These are phyloP conservation scores for Coregonus suidteri DNA, from an alignment of 2,797 vertebrate species.

Conservation along the genomic window DNA sequence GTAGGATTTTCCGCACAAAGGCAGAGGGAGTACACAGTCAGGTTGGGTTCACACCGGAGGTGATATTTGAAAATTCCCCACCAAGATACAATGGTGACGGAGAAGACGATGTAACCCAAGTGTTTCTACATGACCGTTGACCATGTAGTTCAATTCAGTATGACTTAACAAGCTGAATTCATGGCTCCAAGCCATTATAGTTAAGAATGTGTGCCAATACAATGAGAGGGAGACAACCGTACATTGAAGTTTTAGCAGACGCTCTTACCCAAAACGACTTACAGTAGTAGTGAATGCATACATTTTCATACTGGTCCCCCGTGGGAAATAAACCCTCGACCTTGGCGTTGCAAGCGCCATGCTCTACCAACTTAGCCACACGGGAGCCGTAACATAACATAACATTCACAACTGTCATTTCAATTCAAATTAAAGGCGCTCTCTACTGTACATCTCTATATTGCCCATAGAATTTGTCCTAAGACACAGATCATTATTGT, in stretches of 20 bases:
- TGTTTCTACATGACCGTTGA: constrained; percentile 4
- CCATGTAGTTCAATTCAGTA: constrained; percentile 38
- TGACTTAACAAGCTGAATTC: constrained; percentile 47
- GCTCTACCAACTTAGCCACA: too few species aligned
- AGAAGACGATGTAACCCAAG: constrained; percentile 35
- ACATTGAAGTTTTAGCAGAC: not conserved
- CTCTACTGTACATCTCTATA: constrained; percentile 1
- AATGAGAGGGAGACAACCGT: constrained; percentile 12
- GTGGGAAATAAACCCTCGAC: too few species aligned
- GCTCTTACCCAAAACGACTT: too few species aligned
- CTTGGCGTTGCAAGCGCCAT: too few species aligned
- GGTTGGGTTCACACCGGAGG: not conserved
- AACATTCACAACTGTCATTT: not conserved
- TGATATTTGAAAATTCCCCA: not conserved
- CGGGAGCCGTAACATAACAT: too few species aligned
- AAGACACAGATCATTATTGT: constrained; percentile 46
- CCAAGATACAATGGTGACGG: constrained; percentile 25
- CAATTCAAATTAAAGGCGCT: not conserved
- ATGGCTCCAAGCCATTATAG: constrained; percentile 39
- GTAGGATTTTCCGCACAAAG: not conserved
- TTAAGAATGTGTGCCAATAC: constrained; percentile 37
- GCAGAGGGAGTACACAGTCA: not conserved
- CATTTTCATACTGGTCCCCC: too few species aligned
- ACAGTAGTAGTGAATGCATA: too few species aligned
- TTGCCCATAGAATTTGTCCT: constrained; percentile 14